phyloP scores from a whole-genome alignment of 2,113 vertebrate species.

The Microtus ochrogaster region DNA sequence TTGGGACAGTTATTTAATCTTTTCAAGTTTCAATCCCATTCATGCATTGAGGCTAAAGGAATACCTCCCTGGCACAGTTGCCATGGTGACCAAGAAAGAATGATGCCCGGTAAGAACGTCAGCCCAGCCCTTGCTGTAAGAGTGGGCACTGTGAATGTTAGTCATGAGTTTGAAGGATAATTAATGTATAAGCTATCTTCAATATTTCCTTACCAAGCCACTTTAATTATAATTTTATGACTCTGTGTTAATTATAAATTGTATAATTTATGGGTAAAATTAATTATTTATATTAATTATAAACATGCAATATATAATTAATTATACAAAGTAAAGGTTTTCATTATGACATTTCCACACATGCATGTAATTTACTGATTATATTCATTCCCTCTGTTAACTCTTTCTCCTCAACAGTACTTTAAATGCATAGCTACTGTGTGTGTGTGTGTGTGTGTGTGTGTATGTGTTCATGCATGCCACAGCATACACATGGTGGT shows the following conservation, averaged over 20 bases:
- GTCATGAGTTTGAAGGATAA: background rate
- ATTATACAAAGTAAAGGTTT: constrained; percentile 5
- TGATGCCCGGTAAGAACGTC: accelerated
- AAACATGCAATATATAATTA: background rate
- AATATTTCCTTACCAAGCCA: background rate
- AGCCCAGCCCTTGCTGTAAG: background rate
- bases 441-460: background rate
- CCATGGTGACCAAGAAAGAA: background rate
- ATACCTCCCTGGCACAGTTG: background rate
- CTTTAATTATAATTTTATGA: constrained; percentile 28
- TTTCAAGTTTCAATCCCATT: background rate
- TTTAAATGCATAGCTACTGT: background rate
- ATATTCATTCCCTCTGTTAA: background rate
- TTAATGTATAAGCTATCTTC: background rate
- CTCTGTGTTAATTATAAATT: constrained; percentile 1
- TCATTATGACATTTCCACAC: background rate
- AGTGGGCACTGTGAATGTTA: background rate
- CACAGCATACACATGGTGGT: background rate
- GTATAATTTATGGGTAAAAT: background rate
- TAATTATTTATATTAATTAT: constrained; percentile 22
- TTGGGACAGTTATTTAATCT: background rate
- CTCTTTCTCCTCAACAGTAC: background rate
- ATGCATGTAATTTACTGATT: background rate
- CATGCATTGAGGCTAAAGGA: background rate
- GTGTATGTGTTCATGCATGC: background rate